A percentile compares a stretch with the other conserved stretches of the same genome.
Conservation (phyloP, 2,113 vertebrate genomes). For the Ochotona princeps region DNA sequence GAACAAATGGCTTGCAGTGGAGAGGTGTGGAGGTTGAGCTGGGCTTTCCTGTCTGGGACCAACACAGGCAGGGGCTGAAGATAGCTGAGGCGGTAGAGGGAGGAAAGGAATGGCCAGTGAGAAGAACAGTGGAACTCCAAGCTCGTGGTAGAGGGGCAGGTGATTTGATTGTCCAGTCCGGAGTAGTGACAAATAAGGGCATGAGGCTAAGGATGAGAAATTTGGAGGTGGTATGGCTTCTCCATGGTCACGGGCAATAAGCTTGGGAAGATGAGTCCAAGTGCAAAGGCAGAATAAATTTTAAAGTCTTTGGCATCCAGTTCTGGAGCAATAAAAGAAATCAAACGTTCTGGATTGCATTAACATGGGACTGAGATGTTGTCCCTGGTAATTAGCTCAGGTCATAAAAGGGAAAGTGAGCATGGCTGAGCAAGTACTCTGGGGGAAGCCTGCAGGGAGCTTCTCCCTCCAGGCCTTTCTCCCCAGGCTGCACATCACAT, state of each 20-base stretch:
- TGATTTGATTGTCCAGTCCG: neutral
- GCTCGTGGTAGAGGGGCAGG: neutral
- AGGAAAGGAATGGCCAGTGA: neutral
- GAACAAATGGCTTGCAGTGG: neutral
- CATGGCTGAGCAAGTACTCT: neutral
- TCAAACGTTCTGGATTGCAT: neutral
- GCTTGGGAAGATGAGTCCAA: neutral
- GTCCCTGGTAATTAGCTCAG: neutral
- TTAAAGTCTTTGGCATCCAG: constrained; percentile 36
- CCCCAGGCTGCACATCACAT: neutral
- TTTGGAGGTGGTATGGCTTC: neutral
- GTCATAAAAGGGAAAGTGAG: neutral
- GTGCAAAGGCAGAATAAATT: neutral
- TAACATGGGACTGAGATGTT: neutral
- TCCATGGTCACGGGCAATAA: neutral
- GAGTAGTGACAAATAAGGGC: neutral
- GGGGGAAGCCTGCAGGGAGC: neutral
- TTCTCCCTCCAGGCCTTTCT: neutral
- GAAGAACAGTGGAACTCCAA: neutral
- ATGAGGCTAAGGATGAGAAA: neutral
- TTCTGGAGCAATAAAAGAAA: constrained; percentile 51
- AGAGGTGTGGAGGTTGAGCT: neutral
- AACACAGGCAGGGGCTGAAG: neutral
- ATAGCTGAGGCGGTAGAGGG: neutral
- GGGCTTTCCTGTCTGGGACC: neutral